Base-by-base conservation (phyloP, 2,113 vertebrate species). In the Catharus fuscescens region DNA sequence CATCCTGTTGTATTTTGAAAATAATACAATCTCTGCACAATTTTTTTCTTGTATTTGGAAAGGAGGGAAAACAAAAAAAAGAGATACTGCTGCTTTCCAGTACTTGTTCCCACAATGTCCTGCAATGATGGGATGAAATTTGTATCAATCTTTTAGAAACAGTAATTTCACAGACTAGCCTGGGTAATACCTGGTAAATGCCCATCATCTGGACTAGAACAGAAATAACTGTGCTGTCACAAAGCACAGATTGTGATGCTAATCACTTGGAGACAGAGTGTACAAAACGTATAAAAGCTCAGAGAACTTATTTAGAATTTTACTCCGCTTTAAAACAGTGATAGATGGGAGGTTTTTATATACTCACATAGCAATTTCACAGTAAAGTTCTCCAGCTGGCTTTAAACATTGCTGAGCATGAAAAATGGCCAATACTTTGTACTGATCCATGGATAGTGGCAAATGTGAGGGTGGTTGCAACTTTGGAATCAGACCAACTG, bases 21-120 rank as follows among this genome's bases (percentile, higher is more conserved):
- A 80, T 1, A 72, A 76, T 25, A 42, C 1, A 32, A 16, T 45
- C 1, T 59, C 67, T 62, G 6, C 5, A 14, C 36, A 1, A 0
- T 40, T 70, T 50, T 52, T 56, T 61, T 45, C 28, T n/a, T 48
- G 3, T 45, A 32, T 60, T 90, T 81, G 7, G 12, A 74, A 71
- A 32, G 3, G 10, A 32, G 26, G 5, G 54, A 38, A 38, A 38
- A 38, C 34, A 38, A 56, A 54, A 59, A 57, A 48, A n/a, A 44
- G 6, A 1, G 24, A 7, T 52, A 52, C 2, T 12, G 61, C 72
- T 76, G 1, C 10, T 88, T 92, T 48, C 20, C 28, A 64, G 34
- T 59, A 47, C 12, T 52, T 88, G 10, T 47, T 14, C 21, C 14
- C 13, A 31, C 19, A 36, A 21, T n/a, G 21, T 70, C 36, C 12